phyloP scores from a whole-genome alignment of 2,888 invertebrate genomes.

The Gerris lacustris region DNA sequence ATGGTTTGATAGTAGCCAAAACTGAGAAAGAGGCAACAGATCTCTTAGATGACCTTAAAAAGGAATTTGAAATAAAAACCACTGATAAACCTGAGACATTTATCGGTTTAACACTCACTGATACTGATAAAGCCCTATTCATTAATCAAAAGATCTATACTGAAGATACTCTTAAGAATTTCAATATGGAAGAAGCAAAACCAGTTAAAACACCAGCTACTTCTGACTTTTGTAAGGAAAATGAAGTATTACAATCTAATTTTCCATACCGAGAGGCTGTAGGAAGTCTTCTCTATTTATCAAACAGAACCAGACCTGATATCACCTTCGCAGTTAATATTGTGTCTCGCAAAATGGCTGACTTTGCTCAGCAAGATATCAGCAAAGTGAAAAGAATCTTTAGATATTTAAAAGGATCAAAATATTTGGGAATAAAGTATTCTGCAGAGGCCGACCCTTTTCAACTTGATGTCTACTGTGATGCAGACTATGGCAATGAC shows the following conservation, averaged over 20 bases:
- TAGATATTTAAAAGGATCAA: slow-evolving; percentile 23
- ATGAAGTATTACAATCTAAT: neutral
- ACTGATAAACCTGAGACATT: slow-evolving; percentile 20
- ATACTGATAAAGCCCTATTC: slow-evolving; percentile 14
- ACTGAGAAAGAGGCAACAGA: slow-evolving; percentile 9
- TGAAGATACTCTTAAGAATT: slow-evolving; percentile 20
- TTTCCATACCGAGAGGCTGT: slow-evolving; percentile 27
- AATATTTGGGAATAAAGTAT: slow-evolving; percentile 20
- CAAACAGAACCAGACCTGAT: slow-evolving; percentile 24
- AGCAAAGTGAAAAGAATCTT: slow-evolving; percentile 24
- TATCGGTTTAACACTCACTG: slow-evolving; percentile 21
- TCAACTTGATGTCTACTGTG: slow-evolving; percentile 20
- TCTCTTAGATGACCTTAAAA: slow-evolving; percentile 20
- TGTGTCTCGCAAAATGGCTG: slow-evolving; percentile 25
- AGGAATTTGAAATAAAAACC: slow-evolving; percentile 25
- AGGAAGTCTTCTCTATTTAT: slow-evolving; percentile 25
- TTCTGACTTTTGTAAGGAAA: neutral
- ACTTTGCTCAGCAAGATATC: slow-evolving; percentile 22
- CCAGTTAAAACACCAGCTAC: slow-evolving; percentile 13
- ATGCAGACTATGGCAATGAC: slow-evolving; percentile 25
- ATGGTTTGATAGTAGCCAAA: slow-evolving; percentile 16
- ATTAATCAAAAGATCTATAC: slow-evolving; percentile 21
- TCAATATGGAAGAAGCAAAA: slow-evolving; percentile 20
- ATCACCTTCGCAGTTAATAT: slow-evolving; percentile 23
- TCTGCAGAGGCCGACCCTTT: neutral